Base-by-base conservation (phyloP, 2,113 vertebrate species). In the Ramphastos sulfuratus region DNA sequence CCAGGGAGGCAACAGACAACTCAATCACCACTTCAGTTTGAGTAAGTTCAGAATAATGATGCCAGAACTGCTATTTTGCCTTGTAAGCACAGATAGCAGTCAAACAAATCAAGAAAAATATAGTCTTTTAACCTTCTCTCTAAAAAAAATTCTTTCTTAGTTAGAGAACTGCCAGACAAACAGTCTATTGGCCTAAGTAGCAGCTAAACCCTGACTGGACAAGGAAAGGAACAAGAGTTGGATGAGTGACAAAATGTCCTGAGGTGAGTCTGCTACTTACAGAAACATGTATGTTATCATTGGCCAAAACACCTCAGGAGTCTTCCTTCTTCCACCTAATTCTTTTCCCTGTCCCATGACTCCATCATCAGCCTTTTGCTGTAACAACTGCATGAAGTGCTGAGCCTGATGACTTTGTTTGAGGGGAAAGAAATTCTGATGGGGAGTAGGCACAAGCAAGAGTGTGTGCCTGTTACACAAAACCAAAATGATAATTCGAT, bases 301-400 rank as follows among this genome's bases (percentile, higher is more conserved):
- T 44, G 71, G 66, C 48, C 84, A 93, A 92, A 93, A 78, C 54
- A 92, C 78, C 84, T 88, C 67, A 71, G 83, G 44, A 83, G 10
- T 35, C 42, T 15, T 90, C 10, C 52, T 90, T 72, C 50, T 72
- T 91, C 54, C 55, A 75, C 19, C 7, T 81, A 61, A 50, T 89
- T 82, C 48, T 79, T 75, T 84, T 82, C 58, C 15, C 6, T 78
- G 12, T 82, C 37, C 33, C 61, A 23, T 33, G 44, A 82, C 20
- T 89, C 28, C 31, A 71, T 76, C 60, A 66, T 27, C 44, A 87
- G 46, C 9, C 23, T 79, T 74, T 85, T 77, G 6, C 76, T 92
- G 46, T 64, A 39, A 77, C 52, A 60, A 24, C 42, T 70, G 28
- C 48, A 80, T 31, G 60, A 88, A 92, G 73, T 25, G 60, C 71